These are phyloP conservation scores for Thaumatotibia leucotreta DNA, from an alignment of 1,140 invertebrate genomes.

Conservation along the genomic window DNA sequence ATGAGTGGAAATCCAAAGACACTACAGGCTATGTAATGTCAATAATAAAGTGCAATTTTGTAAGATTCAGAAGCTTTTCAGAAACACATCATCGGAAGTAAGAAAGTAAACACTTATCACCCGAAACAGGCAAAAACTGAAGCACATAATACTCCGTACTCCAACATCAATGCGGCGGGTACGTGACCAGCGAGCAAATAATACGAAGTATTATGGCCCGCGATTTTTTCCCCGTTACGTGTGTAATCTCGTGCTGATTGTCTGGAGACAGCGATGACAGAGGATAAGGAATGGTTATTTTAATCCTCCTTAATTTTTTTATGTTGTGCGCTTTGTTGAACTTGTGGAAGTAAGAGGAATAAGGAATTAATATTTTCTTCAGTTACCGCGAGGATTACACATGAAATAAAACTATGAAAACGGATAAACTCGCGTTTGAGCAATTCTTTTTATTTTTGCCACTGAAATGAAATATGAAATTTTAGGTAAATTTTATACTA, in stretches of 20 bases:
- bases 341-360: not conserved
- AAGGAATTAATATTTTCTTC: not conserved
- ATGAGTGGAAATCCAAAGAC: too few relatives aligned
- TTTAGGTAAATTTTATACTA: too few relatives aligned
- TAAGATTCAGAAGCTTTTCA: too few relatives aligned
- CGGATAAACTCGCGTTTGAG: too few relatives aligned
- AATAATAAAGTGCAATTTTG: too few relatives aligned
- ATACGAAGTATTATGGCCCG: conserved; percentile 3
- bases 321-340: not conserved
- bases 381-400: too few relatives aligned
- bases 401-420: too few relatives aligned
- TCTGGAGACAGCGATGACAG: conserved; percentile 11
- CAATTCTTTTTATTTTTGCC: too few relatives aligned
- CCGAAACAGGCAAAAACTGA: not conserved
- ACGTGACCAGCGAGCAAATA: conserved; percentile 6
- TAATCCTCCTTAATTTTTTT: conserved; percentile 5
- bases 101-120: not conserved
- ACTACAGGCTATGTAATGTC: too few relatives aligned
- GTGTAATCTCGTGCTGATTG: conserved; percentile 5
- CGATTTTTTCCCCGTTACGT: conserved; percentile 8
- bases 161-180: not conserved
- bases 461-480: too few relatives aligned
- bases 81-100: too few relatives aligned
- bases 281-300: conserved; percentile 13
- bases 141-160: not conserved